Conservation (phyloP, 2,797 vertebrate genomes). For the Crocodylus rhombifer region DNA sequence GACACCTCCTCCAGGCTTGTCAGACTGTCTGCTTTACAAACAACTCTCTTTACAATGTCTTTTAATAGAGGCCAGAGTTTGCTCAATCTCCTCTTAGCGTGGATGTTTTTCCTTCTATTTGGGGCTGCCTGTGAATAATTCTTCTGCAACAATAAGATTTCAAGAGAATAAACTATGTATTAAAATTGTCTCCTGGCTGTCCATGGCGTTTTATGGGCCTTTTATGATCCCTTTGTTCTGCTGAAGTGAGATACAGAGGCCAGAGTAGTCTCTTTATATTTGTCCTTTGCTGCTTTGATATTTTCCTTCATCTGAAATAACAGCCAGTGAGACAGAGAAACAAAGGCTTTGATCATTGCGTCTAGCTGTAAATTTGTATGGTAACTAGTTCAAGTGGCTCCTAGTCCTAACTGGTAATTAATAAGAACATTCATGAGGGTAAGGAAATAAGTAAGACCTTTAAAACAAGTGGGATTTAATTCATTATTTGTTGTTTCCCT, state of each 20-base stretch:
- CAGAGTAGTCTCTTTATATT: background rate
- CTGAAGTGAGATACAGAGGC: background rate
- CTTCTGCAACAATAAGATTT: background rate
- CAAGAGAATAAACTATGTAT: too few relatives aligned
- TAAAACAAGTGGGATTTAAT: rapidly evolving
- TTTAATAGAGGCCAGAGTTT: too few relatives aligned
- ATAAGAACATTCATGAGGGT: rapidly evolving
- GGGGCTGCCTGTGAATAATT: too few relatives aligned
- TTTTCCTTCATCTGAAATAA: background rate
- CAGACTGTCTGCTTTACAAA: too few relatives aligned
- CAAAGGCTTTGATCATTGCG: background rate
- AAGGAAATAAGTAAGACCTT: background rate
- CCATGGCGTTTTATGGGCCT: background rate
- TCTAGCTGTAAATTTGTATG: rapidly evolving
- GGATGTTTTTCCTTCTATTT: background rate
- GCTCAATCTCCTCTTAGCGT: background rate
- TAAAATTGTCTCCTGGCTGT: background rate
- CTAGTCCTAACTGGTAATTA: rapidly evolving
- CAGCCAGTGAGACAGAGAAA: background rate
- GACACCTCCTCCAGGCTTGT: too few relatives aligned
- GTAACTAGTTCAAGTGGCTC: rapidly evolving
- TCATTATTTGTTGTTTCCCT: background rate
- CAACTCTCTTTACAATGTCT: too few relatives aligned
- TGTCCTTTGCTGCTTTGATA: background rate
- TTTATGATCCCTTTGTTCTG: background rate